Percentiles rank a stretch among this genome's conserved stretches.
Conservation (phyloP, 92 coral and sea anemone genomes). For the Palythoa grandis region DNA sequence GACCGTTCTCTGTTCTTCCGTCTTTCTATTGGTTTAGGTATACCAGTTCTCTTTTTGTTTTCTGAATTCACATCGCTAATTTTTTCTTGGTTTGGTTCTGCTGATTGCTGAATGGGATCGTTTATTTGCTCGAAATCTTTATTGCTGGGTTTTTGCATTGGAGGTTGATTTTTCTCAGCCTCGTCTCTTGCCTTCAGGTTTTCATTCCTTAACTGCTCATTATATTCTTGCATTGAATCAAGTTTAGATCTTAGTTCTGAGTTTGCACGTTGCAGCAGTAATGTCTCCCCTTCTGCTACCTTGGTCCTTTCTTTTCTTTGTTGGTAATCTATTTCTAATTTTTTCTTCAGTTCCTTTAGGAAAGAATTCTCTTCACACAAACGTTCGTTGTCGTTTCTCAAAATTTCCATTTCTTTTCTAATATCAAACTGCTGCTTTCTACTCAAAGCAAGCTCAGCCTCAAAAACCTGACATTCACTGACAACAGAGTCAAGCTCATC, state of each 20-base stretch:
- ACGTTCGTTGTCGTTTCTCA: constrained; percentile 49
- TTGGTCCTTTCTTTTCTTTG: constrained; percentile 54
- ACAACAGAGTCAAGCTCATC: constrained; percentile 40
- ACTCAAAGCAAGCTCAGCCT: constrained; percentile 44
- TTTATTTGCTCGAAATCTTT: constrained; percentile 44
- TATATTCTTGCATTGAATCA: constrained; percentile 74
- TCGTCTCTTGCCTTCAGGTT: constrained; percentile 65
- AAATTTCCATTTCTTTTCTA: constrained; percentile 43
- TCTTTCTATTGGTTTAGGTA: constrained; percentile 41
- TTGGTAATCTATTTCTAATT: constrained; percentile 44
- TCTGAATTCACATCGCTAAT: neutral
- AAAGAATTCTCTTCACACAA: constrained; percentile 47
- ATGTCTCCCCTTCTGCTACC: constrained; percentile 49
- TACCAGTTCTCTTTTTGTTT: constrained; percentile 20
- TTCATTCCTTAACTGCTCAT: constrained; percentile 75
- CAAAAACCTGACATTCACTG: constrained; percentile 40
- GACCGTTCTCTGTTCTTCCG: constrained; percentile 42
- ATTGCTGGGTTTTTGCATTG: constrained; percentile 33
- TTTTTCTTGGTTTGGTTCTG: constrained; percentile 16
- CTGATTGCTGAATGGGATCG: constrained; percentile 26
- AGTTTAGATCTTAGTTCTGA: constrained; percentile 65
- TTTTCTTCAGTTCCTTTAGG: constrained; percentile 37
- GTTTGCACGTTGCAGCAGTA: constrained; percentile 57
- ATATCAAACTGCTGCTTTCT: constrained; percentile 48
- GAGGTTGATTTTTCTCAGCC: constrained; percentile 51